Base-by-base conservation (phyloP, 2,888 invertebrate genomes). In the Pinctada fucata region DNA sequence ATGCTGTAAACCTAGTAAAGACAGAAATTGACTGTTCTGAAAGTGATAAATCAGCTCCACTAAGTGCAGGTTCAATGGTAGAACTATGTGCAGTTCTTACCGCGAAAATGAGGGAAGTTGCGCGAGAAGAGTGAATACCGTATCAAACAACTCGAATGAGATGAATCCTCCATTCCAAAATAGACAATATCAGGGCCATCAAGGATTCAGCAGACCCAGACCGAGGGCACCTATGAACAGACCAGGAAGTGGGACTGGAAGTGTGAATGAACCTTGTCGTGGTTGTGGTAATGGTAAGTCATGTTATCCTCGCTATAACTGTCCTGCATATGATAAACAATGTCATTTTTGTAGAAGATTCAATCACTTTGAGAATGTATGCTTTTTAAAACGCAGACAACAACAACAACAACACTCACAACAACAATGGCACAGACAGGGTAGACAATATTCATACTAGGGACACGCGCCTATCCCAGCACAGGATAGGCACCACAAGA, bases 231-330 rank as follows among this genome's bases (percentile, higher is more conserved):
- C 8, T 58, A 58, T 13, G 8, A 58, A 58, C 58, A 58, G 13
- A 13, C 13, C 8, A 6, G 13, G 13, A 58, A 13, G 13, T 13
- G 13, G 13, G 49, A 49, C 10, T n/a, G n/a, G n/a, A 50, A 51
- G 52, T 52, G 63, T 13, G 63, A 58, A 52, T 10, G 50, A 10
- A n/a, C 16, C 72, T 50, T 65, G 74, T 51, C 4, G 2, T 10
- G 74, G 74, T n/a, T 74, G 66, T n/a, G n/a, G n/a, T n/a, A n/a
- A n/a, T 45, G 74, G 74, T 74, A 74, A 74, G 74, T 74, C 50
- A 8, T 74, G 74, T 67, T 74, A n/a, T 50, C 16, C 74, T 5
- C 65, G 66, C 50, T 51, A 13, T 16, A 10, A 50, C 50, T 74
- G 74, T 50, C 66, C 74, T n/a, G 74, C 74, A 50, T 74, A 8